phyloP scores from a whole-genome alignment of 2,888 invertebrate genomes.

The Cataglyphis cursor region DNA sequence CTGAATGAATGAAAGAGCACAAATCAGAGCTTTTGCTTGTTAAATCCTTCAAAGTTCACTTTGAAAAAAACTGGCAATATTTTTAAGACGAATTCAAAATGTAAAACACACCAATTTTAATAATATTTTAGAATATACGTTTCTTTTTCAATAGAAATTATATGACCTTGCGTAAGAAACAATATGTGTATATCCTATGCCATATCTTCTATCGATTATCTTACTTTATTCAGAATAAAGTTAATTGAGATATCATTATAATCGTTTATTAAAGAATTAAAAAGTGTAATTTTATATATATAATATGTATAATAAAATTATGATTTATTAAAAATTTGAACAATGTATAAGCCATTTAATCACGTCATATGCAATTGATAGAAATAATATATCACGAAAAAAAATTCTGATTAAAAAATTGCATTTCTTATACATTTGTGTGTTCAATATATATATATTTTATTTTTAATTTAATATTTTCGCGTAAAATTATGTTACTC shows the following conservation, averaged over 20 bases:
- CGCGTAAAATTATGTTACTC: neutral
- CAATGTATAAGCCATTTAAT: neutral
- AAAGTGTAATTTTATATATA: slow-evolving; percentile 15
- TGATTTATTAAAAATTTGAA: neutral
- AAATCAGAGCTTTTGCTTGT: neutral
- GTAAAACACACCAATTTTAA: neutral
- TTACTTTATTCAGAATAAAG: neutral
- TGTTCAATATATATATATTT: neutral
- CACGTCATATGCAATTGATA: neutral
- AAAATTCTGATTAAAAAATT: neutral
- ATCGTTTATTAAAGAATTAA: slow-evolving; percentile 9
- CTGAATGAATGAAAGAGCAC: neutral
- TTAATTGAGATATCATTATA: neutral
- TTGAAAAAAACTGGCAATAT: neutral
- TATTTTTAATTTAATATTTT: slow-evolving; percentile 2
- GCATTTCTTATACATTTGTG: neutral
- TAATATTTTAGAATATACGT: neutral
- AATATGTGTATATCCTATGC: neutral
- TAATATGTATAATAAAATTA: neutral
- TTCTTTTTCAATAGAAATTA: neutral
- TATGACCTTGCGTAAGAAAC: neutral
- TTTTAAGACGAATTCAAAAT: neutral
- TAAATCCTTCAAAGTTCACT: slow-evolving; percentile 4
- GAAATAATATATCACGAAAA: neutral
- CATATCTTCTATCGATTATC: neutral